Percentiles rank a stretch among this genome's conserved stretches.
Evolutionary conservation across 2,888 invertebrate genomes (phyloP).

Genomic region (Nephrotoma flavescens): DNA sequence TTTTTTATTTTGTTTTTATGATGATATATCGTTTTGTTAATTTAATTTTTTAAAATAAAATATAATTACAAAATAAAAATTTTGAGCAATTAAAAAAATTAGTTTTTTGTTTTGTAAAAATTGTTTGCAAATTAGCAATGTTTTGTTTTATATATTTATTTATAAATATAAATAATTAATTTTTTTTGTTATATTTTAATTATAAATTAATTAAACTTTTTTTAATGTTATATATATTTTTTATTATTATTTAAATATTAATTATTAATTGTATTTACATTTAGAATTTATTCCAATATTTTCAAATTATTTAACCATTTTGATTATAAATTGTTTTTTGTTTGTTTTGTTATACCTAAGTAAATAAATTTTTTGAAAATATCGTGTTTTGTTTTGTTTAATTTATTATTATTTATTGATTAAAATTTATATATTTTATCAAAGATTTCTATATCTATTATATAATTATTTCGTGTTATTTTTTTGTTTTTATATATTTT

Average conservation of each 20-base stretch:
- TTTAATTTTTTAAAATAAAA: not conserved
- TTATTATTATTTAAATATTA: not conserved
- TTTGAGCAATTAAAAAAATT: not conserved
- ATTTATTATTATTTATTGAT: not conserved
- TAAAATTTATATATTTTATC: not conserved
- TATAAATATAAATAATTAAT: not conserved
- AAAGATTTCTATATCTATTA: not conserved
- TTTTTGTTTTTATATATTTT: not conserved
- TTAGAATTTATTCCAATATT: conserved; percentile 7
- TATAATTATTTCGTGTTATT: not conserved
- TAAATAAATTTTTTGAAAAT: not conserved
- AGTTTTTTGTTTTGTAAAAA: not conserved
- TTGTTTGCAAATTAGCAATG: not conserved
- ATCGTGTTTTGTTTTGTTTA: not conserved
- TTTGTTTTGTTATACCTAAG: not conserved
- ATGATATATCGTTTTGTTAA: not conserved
- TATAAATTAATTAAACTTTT: not conserved
- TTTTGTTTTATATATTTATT: not conserved
- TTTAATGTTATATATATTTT: not conserved
- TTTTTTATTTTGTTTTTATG: not conserved
- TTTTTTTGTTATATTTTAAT: not conserved
- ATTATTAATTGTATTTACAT: conserved; percentile 5
- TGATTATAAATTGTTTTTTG: not conserved
- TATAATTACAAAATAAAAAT: not conserved
- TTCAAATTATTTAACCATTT: conserved; percentile 2